Evolutionary conservation across 1,140 invertebrate genomes (phyloP), one percentile per base, ranked within the genome.

Genomic region (Centruroides vittatus): DNA sequence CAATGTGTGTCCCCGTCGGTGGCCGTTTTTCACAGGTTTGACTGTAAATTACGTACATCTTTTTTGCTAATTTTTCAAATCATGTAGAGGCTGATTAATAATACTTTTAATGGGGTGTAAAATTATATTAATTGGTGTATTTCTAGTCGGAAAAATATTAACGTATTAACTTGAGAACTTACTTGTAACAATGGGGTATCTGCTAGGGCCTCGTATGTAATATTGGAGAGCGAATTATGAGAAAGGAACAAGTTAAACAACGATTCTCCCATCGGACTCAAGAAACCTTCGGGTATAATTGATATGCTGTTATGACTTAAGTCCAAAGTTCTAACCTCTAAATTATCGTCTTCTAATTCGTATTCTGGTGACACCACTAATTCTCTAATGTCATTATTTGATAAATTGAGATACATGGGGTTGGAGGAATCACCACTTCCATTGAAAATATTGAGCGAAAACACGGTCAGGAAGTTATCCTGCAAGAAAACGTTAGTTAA

Each of bases 291-390:
- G 63, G 82, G 80, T 55, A 93, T 86, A 54, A 82, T 78, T 0
- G 84, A 81, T n/a, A 93, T 86, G 64, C 89, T 90, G 69, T 93
- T 93, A 72, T 85, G 80, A 36, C 86, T 89, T 61, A 92, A 79
- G 72, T 92, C 88, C 67, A 93, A 71, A 41, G 86, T 81, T 9
- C 63, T 51, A 5, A 61, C 60, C 9, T 61, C 50, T 23, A 65
- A 48, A 41, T 60, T 57, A 3, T 34, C 47, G n/a, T 61, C 52
- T 7, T 46, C 49, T 46, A 36, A 41, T 58, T 60, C 50, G 46
- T 57, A 53, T 3, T 53, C 35, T 7, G 36, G 36, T 3, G 46
- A n/a, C 55, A 41, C 47, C 5, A 35, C 8, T 6, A 64, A 47
- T 12, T 60, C 13, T 10, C 36, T 47, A n/a, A 62, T 62, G 46